Conservation (phyloP, 2,797 vertebrate genomes). For the Sphaeramia orbicularis region DNA sequence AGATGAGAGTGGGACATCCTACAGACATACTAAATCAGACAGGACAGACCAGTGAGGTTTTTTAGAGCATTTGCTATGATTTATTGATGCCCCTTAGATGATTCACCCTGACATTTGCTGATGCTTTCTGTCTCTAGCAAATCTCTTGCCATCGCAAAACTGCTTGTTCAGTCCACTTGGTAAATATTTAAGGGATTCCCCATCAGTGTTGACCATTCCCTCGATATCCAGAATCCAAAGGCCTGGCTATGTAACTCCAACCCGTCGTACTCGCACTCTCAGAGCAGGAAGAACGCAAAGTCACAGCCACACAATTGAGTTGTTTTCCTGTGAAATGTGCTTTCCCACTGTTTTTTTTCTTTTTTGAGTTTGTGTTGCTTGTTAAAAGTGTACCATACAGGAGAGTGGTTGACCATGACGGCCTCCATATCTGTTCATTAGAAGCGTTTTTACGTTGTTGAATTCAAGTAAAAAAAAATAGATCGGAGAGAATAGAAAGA, state of each 20-base stretch:
- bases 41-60: constrained; percentile 55
- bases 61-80: constrained; percentile 68
- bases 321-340: too few species aligned
- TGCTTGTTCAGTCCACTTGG: constrained; percentile 58
- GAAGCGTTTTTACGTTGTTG: too few species aligned
- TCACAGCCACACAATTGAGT: too few species aligned
- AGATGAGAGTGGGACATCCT: constrained; percentile 37
- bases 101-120: constrained; percentile 76
- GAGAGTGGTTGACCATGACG: too few species aligned
- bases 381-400: too few species aligned
- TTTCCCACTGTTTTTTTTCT: too few species aligned
- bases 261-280: constrained; percentile 5
- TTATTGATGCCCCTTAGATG: constrained; percentile 78
- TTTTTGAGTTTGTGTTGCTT: too few species aligned
- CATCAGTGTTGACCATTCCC: constrained; percentile 46
- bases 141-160: constrained; percentile 65
- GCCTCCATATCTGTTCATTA: too few species aligned
- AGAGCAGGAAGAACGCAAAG: too few species aligned
- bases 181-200: constrained; percentile 73
- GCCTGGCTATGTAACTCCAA: constrained; percentile 13
- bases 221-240: not conserved
- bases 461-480: too few species aligned
- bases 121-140: constrained; percentile 65
- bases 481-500: too few species aligned
- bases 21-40: constrained; percentile 60